Evolutionary conservation across 2,888 invertebrate species (phyloP), one percentile per base, ranked within the genome.

Genomic region (Omphaloscelis lunosa): DNA sequence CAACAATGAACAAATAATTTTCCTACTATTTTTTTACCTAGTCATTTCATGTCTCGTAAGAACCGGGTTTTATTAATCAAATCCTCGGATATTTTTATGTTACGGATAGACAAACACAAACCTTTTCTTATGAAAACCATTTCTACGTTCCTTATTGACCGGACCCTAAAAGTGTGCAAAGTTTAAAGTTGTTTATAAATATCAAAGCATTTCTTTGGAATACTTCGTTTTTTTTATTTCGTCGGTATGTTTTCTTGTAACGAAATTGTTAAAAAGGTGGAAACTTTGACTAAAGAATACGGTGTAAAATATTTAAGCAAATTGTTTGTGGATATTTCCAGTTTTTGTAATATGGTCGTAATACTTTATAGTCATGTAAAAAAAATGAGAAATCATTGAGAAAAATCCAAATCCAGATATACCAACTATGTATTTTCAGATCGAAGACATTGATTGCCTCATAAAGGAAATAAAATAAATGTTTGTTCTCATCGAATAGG

Each of bases 191-290:
- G 65, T 77, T 73, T 77, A 78, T 75, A 86, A 84, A 75, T 79
- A 88, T 85, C 79, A 86, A 88, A 86, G 87, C 79, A 80, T 85
- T 83, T 88, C 79, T 80, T 77, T 45, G 9, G 63, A 79, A 88
- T 85, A 70, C 77, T 82, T 86, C 53, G 76, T 79, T 62, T 77
- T 85, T 85, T 85, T 82, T 69, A 79, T 74, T 73, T 27, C 59
- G 66, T 75, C 66, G 66, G 77, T 82, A 76, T 80, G 76, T 85
- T 85, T 80, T 80, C 61, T 86, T 68, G 63, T 5, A 80, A 77
- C 69, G 45, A 78, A 77, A 73, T 83, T 86, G 68, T 83, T 68
- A 51, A 59, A 73, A 77, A 70, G 59, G 51, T 17, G 41, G 61
- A 77, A 81, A 80, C 75, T 81, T 77, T 72, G 62, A 68, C 27